These are phyloP conservation scores for Pseudois nayaur DNA, from an alignment of 2,113 vertebrate genomes.

Conservation along the genomic window DNA sequence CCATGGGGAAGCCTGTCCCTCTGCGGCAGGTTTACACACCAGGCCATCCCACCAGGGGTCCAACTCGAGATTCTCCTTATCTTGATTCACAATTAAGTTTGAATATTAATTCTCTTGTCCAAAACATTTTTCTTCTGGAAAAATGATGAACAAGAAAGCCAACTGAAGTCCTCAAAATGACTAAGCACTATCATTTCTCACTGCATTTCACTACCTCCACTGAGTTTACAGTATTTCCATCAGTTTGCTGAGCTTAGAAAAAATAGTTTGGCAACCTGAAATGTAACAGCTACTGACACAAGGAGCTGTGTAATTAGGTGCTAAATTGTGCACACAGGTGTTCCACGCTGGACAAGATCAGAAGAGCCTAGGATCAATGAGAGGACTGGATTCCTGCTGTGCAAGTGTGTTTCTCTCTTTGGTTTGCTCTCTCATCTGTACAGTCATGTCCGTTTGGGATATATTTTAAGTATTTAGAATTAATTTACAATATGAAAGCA, in stretches of 20 bases:
- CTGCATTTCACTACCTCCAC: neutral
- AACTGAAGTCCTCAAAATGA: neutral
- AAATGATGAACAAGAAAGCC: neutral
- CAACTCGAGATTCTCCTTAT: fast-evolving
- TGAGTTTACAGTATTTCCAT: neutral
- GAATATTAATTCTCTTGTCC: neutral
- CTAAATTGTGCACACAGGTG: neutral
- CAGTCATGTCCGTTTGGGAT: neutral
- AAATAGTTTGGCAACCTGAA: neutral
- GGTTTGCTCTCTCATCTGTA: neutral
- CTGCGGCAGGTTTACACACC: fast-evolving
- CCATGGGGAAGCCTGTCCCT: fast-evolving
- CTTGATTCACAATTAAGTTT: neutral
- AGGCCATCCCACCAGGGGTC: fast-evolving
- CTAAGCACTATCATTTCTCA: neutral
- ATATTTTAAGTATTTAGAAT: constrained; percentile 3
- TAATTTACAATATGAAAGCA: neutral
- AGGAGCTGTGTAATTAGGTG: neutral
- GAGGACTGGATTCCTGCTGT: neutral
- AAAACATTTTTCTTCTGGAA: neutral
- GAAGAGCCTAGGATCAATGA: neutral
- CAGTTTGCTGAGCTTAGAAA: neutral
- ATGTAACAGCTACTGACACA: neutral
- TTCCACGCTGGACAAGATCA: neutral
- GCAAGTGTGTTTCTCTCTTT: neutral